Percentiles rank a stretch among this genome's conserved stretches.
phyloP scores from a whole-genome alignment of 2,888 invertebrate species.

The Harpalus rubripes region DNA sequence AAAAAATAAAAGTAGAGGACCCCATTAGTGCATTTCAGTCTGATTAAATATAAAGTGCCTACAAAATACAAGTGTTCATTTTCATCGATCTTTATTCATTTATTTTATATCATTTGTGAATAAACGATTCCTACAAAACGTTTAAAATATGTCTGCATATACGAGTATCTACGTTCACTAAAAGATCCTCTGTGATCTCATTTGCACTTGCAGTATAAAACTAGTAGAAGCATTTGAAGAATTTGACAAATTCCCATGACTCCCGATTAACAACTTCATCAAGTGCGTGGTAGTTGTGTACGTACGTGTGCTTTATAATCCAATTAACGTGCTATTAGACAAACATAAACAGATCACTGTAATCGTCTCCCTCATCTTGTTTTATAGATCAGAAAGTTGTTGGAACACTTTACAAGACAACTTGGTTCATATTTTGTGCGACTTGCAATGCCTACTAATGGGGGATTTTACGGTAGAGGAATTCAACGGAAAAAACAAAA shows the following conservation, averaged over 20 bases:
- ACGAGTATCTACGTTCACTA: background rate
- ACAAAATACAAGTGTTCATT: too few relatives aligned
- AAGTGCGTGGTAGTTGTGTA: slow-evolving; percentile 26
- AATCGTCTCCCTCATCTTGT: slow-evolving; percentile 50
- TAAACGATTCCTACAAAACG: background rate
- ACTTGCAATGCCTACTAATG: background rate
- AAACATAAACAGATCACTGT: slow-evolving; percentile 51
- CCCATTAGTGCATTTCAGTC: too few relatives aligned
- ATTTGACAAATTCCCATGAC: slow-evolving; percentile 47
- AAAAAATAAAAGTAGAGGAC: too few relatives aligned
- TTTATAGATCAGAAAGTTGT: slow-evolving; percentile 48
- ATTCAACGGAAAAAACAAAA: too few relatives aligned
- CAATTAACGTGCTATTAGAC: slow-evolving; percentile 51
- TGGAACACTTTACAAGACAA: slow-evolving; percentile 44
- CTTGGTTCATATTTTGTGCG: slow-evolving; percentile 45
- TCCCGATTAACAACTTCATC: slow-evolving; percentile 27
- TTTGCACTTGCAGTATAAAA: background rate
- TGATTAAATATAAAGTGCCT: too few relatives aligned
- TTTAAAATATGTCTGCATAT: background rate
- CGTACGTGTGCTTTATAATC: slow-evolving; percentile 45
- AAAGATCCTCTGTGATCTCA: background rate
- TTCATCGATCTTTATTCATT: too few relatives aligned
- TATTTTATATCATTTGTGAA: background rate
- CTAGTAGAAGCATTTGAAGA: slow-evolving; percentile 11
- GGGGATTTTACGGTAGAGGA: too few relatives aligned